Conservation (phyloP, 1,140 invertebrate species). For the Drosophila rhopaloa region DNA sequence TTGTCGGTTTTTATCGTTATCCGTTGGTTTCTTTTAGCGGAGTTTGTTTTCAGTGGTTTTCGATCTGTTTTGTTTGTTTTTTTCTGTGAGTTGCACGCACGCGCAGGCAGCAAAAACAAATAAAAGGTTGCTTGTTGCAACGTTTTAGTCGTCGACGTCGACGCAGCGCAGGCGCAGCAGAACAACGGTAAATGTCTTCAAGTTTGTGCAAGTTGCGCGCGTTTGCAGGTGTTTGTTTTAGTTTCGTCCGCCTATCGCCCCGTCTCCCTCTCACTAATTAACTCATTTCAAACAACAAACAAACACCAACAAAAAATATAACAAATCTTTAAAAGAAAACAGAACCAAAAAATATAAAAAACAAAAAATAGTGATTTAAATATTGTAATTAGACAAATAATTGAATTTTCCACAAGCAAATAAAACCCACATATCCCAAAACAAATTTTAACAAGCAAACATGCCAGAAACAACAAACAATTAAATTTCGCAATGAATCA, state of each 20-base stretch:
- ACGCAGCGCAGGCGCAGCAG: slow-evolving; percentile 30
- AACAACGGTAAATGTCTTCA: slow-evolving; percentile 29
- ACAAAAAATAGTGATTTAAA: not conserved
- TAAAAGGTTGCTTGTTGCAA: slow-evolving; percentile 15
- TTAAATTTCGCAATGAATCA: no score
- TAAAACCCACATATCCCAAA: not conserved
- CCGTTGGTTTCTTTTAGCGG: slow-evolving; percentile 19
- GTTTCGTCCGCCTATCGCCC: not conserved
- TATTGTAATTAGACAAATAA: not conserved
- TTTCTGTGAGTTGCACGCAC: slow-evolving; percentile 7
- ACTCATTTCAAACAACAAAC: slow-evolving; percentile 1
- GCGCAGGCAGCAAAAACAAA: slow-evolving; percentile 1
- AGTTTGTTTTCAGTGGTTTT: slow-evolving; percentile 12
- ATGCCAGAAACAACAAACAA: not conserved
- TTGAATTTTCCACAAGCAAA: not conserved
- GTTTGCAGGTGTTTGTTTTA: slow-evolving; percentile 32
- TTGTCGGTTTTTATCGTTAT: slow-evolving; percentile 13
- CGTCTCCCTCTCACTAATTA: not conserved
- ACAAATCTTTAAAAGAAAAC: no score
- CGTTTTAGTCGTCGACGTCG: slow-evolving; percentile 29
- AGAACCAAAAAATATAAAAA: no score
- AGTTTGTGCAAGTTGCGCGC: slow-evolving; percentile 47
- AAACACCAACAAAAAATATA: not conserved
- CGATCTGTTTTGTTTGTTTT: slow-evolving; percentile 13
- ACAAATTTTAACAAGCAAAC: not conserved